Conservation (phyloP, 2,113 vertebrate genomes). For the Lophura nycthemera region DNA sequence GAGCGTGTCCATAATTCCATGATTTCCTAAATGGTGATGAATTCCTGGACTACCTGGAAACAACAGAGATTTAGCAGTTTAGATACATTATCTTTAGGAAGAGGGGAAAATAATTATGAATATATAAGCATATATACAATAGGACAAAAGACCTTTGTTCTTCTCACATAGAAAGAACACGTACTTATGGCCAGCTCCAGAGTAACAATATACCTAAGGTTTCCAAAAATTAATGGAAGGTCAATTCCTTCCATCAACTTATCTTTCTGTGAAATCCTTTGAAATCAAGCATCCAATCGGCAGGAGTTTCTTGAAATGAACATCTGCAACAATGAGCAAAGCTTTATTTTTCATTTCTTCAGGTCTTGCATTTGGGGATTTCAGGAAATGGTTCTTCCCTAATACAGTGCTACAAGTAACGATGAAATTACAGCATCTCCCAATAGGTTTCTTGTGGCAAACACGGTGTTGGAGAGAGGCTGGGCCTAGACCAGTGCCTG, state of each 20-base stretch:
- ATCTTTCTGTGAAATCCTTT: background rate
- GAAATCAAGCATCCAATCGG: background rate
- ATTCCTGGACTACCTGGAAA: background rate
- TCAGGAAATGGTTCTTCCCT: background rate
- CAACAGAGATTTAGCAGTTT: background rate
- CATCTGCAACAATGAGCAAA: background rate
- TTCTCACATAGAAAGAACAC: background rate
- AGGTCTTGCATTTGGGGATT: background rate
- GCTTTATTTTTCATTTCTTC: background rate
- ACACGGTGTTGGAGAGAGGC: background rate
- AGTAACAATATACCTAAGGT: background rate
- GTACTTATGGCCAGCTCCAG: background rate
- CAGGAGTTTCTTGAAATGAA: background rate
- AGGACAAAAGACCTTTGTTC: background rate
- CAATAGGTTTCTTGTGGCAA: background rate
- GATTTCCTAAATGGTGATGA: background rate
- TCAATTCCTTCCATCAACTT: background rate
- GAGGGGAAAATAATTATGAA: background rate
- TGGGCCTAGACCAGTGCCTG: background rate
- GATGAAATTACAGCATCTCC: background rate
- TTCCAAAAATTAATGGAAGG: background rate
- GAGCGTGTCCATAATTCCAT: background rate
- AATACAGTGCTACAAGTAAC: background rate
- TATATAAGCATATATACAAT: background rate
- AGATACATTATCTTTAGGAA: background rate